Percentiles rank a stretch among this genome's conserved stretches.
phyloP scores from a whole-genome alignment of 2,888 invertebrate species.

The Cephus pygmeus region DNA sequence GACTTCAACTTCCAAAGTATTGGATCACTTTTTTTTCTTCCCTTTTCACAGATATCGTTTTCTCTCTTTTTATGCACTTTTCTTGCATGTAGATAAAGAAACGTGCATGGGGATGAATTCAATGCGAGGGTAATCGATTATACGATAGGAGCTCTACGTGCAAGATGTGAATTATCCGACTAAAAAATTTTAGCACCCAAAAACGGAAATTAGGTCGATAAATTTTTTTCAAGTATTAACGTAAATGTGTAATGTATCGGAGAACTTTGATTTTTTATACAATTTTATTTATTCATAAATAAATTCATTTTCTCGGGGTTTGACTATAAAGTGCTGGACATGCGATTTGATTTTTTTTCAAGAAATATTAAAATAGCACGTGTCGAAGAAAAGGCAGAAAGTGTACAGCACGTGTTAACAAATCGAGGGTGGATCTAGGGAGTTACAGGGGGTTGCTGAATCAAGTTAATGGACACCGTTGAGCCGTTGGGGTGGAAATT shows the following conservation, averaged over 20 bases:
- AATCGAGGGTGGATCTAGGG: slow-evolving; percentile 4
- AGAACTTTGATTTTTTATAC: background rate
- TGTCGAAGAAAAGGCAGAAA: slow-evolving; percentile 57
- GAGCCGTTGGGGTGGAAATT: slow-evolving; percentile 6
- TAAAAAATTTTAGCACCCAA: background rate
- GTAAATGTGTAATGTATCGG: background rate
- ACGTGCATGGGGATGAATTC: background rate
- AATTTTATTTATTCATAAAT: background rate
- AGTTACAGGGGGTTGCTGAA: slow-evolving; percentile 1
- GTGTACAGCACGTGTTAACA: slow-evolving; percentile 55
- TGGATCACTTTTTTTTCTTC: background rate
- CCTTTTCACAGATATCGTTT: background rate
- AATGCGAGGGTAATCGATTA: background rate
- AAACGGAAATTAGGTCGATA: background rate
- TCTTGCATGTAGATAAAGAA: background rate
- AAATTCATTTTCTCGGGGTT: background rate
- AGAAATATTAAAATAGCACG: slow-evolving; percentile 58
- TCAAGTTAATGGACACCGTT: slow-evolving; percentile 31
- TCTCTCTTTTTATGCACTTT: background rate
- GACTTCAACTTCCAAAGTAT: background rate
- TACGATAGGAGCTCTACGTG: background rate
- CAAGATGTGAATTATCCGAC: background rate
- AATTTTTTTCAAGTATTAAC: background rate
- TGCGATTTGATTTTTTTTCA: background rate
- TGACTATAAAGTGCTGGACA: background rate